Conservation (phyloP, 2,113 vertebrate genomes). For the Notarius quadriscutis region DNA sequence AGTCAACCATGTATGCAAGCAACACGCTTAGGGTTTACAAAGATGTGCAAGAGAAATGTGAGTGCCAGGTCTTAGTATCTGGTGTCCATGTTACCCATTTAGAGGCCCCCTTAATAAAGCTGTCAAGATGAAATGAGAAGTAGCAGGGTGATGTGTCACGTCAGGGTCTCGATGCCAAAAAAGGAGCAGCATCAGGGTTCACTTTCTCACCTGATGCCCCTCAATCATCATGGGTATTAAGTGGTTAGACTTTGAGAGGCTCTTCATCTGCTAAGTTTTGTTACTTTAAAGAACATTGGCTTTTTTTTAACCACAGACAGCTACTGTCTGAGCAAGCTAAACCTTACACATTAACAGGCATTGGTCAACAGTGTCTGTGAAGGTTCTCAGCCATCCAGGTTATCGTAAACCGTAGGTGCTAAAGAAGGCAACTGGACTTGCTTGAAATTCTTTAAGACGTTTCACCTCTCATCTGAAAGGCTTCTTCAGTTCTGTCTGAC, state of each 20-base stretch:
- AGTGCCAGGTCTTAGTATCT: conserved; percentile 58
- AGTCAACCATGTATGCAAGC: conserved; percentile 38
- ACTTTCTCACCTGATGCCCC: conserved; percentile 9
- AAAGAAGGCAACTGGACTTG: too few species aligned
- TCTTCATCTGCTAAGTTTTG: conserved; percentile 28
- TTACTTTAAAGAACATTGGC: neutral
- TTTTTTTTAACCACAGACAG: conserved; percentile 6
- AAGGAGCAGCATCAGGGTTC: conserved; percentile 57
- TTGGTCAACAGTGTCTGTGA: neutral
- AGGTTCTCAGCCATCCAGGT: too few species aligned
- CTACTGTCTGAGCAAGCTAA: neutral
- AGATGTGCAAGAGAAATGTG: conserved; percentile 48
- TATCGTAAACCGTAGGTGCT: too few species aligned
- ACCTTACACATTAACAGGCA: neutral
- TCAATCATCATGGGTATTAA: conserved; percentile 42
- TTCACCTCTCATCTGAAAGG: too few species aligned
- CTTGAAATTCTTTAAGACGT: too few species aligned
- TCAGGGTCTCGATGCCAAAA: conserved; percentile 58
- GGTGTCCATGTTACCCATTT: conserved; percentile 55
- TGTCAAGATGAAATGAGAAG: conserved; percentile 56
- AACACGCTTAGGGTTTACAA: conserved; percentile 51
- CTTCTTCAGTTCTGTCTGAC: too few species aligned
- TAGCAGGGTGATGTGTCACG: conserved; percentile 58
- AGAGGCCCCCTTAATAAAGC: conserved; percentile 54
- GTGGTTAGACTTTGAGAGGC: conserved; percentile 50